These are phyloP conservation scores for Ctena decussata DNA, from an alignment of 2,888 invertebrate species.

Conservation along the genomic window DNA sequence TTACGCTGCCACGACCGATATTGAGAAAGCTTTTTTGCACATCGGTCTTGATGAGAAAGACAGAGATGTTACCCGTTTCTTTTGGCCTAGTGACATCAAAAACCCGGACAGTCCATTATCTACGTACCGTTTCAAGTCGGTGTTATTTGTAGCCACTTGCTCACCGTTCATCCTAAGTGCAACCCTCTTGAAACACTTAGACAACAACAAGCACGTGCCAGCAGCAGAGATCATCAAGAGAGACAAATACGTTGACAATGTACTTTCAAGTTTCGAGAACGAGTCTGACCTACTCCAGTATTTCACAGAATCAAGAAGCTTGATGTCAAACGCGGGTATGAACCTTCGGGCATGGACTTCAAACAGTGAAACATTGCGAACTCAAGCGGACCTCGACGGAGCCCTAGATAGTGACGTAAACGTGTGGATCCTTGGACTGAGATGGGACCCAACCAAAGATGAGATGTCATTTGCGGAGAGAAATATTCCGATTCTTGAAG, in stretches of 20 bases:
- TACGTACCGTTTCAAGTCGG: conserved; percentile 25
- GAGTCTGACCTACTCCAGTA: conserved; percentile 13
- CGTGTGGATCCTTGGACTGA: conserved; percentile 39
- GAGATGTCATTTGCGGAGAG: not conserved
- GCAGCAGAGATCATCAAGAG: not conserved
- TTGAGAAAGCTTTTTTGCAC: conserved; percentile 58
- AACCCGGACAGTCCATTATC: conserved; percentile 38
- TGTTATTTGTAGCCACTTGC: conserved; percentile 30
- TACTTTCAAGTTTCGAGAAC: conserved; percentile 32
- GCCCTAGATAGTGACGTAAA: not conserved
- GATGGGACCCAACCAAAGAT: conserved; percentile 45
- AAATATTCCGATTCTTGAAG: not conserved
- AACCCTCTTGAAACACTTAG: conserved; percentile 28
- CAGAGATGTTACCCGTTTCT: conserved; percentile 50
- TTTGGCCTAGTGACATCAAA: conserved; percentile 46
- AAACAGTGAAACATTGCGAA: not conserved
- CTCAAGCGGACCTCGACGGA: conserved; percentile 15
- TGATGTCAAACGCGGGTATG: conserved; percentile 22
- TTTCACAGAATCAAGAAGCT: conserved; percentile 15
- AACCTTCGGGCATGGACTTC: not conserved
- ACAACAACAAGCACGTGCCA: not conserved
- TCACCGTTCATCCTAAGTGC: conserved; percentile 45
- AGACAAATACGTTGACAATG: conserved; percentile 56
- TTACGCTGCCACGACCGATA: conserved; percentile 41
- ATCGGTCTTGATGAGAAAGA: conserved; percentile 48